These are phyloP conservation scores for Tenthredo mesomela DNA, from an alignment of 2,888 invertebrate genomes.

Conservation along the genomic window DNA sequence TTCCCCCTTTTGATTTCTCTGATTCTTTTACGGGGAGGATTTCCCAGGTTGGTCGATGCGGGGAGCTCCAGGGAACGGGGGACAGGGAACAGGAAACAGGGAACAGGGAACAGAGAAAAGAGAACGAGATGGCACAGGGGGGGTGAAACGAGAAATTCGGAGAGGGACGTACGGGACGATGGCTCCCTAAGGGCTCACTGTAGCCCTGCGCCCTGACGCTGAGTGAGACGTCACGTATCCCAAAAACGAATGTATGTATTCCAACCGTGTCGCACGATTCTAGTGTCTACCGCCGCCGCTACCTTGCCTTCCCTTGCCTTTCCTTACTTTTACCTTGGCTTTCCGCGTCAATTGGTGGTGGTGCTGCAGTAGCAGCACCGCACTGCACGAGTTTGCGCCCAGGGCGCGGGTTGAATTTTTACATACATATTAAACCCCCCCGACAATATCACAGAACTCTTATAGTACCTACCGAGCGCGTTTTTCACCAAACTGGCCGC, in stretches of 20 bases:
- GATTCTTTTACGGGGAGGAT: constrained; percentile 35
- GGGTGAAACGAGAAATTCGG: neutral
- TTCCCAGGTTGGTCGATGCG: constrained; percentile 30
- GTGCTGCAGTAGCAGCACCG: neutral
- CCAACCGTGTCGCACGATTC: constrained; percentile 67
- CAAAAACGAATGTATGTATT: constrained; percentile 70
- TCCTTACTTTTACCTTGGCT: neutral
- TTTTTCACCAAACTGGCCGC: neutral
- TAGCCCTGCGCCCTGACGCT: constrained; percentile 55
- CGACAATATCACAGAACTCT: neutral
- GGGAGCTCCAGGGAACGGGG: neutral
- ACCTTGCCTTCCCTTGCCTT: neutral
- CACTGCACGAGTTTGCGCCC: constrained; percentile 14
- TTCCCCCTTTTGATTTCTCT: constrained; percentile 63
- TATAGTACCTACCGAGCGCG: neutral
- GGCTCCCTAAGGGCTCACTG: constrained; percentile 49
- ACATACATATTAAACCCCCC: constrained; percentile 33
- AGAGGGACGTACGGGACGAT: constrained; percentile 10
- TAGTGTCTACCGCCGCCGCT: constrained; percentile 50
- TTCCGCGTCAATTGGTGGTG: constrained; percentile 17
- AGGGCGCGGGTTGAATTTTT: constrained; percentile 35
- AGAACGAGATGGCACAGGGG: neutral
- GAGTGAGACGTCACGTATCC: constrained; percentile 70
- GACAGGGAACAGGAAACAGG: neutral
- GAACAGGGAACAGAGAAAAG: neutral